phyloP scores from a whole-genome alignment of 1,140 invertebrate species.

The Aphaenogaster ashmeadi region DNA sequence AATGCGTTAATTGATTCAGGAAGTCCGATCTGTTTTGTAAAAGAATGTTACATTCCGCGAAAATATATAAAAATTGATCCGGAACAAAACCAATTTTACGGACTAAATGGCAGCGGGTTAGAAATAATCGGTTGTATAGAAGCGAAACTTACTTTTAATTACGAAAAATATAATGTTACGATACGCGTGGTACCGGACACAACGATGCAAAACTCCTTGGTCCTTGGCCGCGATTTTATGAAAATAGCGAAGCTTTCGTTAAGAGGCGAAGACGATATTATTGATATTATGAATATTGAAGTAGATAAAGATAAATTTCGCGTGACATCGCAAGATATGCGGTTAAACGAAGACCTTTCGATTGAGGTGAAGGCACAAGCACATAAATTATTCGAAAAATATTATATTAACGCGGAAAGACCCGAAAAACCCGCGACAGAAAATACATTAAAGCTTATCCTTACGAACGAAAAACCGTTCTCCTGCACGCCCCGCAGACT shows the following conservation, averaged over 20 bases:
- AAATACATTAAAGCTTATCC: slow-evolving; percentile 69
- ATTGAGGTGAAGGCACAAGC: neutral
- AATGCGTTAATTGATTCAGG: neutral
- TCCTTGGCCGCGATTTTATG: slow-evolving; percentile 22
- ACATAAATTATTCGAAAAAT: neutral
- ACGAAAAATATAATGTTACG: neutral
- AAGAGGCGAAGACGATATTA: no score
- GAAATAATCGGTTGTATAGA: neutral
- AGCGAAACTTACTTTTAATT: neutral
- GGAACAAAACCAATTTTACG: neutral
- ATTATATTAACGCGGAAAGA: slow-evolving; percentile 40
- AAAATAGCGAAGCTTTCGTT: neutral
- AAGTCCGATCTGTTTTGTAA: neutral
- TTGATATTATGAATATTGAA: slow-evolving; percentile 9
- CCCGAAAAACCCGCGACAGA: slow-evolving; percentile 12
- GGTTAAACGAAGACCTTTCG: neutral
- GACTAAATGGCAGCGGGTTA: slow-evolving; percentile 2
- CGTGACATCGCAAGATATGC: neutral
- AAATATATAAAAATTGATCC: neutral
- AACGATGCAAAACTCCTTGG: neutral
- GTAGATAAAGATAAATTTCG: neutral
- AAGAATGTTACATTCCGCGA: neutral
- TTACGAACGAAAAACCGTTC: slow-evolving; percentile 77
- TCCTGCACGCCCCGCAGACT: slow-evolving; percentile 74
- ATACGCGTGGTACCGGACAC: neutral